Evolutionary conservation across 2,113 vertebrate species (phyloP), one percentile per base, ranked within the genome.

Genomic region (Caloenas nicobarica): DNA sequence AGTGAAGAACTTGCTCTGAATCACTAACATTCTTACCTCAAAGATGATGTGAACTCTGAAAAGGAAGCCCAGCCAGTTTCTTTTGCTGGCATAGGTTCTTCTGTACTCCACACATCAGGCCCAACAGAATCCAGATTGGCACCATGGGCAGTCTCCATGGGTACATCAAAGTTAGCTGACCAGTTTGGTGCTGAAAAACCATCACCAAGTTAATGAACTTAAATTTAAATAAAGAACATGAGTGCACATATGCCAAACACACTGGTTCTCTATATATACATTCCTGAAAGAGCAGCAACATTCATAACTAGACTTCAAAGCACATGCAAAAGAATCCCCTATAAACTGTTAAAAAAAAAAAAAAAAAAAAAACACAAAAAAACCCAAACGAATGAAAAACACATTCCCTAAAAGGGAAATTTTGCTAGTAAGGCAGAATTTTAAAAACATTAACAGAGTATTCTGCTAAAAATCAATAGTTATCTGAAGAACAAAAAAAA

Each of bases 31-130:
- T 16, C 93, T 94, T 95, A 99, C 99, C 98, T 99, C 96, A 98
- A 96, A 54, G 97, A 93, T 10, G 99, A 98, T 1, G 99, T 97
- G 94, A 99, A 99, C 95, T 98, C 99, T 13, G 99, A 98, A 96
- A 99, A 99, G 18, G 99, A 98, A 38, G 99, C 99, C 99, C 99
- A 99, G 87, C 98, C 98, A 1, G 98, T 98, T 95, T 99, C 98
- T 73, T 99, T 98, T 48, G 97, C 95, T 24, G 98, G 96, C 86
- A 98, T 73, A 3, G 98, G 83, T 60, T 98, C 95, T 78, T 98
- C 97, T 42, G 98, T 98, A 97, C 97, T 99, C 99, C 99, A 99
- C 18, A 98, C 97, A 16, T 98, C 97, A 89, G 98, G 97, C 9
- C 98, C 98, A 93, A 98, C 97, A 24, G 97, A 98, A 91, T 98